phyloP scores from a whole-genome alignment of 2,888 invertebrate species.

The Abscondita cerata region DNA sequence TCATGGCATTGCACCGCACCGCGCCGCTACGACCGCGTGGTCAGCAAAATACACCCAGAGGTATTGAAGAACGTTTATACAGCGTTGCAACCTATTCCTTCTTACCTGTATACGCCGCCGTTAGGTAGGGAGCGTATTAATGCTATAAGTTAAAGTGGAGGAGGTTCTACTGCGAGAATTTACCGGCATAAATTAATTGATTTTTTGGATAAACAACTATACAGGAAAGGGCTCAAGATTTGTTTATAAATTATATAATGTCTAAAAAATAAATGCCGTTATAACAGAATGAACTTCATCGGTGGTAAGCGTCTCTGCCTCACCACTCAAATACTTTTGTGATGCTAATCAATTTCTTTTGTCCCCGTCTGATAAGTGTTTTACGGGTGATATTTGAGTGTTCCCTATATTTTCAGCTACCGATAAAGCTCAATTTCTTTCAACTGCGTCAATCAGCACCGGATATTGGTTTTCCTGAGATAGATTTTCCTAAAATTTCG shows the following conservation, averaged over 20 bases:
- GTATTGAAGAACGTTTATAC: neutral
- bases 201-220: conserved; percentile 3
- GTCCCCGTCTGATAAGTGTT: conserved; percentile 8
- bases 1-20: no score
- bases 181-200: conserved; percentile 10
- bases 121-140: conserved; percentile 5
- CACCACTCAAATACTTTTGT: conserved; percentile 1
- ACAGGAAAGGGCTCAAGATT: neutral
- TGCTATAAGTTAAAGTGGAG: conserved; percentile 8
- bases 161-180: conserved; percentile 7
- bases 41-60: conserved; percentile 1
- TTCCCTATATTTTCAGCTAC: conserved; percentile 11
- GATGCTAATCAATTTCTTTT: conserved; percentile 10
- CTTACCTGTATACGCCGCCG: neutral
- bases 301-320: neutral
- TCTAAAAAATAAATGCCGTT: neutral
- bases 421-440: conserved; percentile 13
- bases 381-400: conserved; percentile 13
- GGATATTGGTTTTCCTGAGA: conserved; percentile 12
- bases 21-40: no score
- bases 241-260: conserved; percentile 1
- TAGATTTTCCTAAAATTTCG: conserved; percentile 6
- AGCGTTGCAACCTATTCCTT: conserved; percentile 7
- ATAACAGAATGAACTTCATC: neutral
- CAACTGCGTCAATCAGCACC: conserved; percentile 11